phyloP scores from a whole-genome alignment of 2,113 vertebrate species.

The Hippoglossus stenolepis region DNA sequence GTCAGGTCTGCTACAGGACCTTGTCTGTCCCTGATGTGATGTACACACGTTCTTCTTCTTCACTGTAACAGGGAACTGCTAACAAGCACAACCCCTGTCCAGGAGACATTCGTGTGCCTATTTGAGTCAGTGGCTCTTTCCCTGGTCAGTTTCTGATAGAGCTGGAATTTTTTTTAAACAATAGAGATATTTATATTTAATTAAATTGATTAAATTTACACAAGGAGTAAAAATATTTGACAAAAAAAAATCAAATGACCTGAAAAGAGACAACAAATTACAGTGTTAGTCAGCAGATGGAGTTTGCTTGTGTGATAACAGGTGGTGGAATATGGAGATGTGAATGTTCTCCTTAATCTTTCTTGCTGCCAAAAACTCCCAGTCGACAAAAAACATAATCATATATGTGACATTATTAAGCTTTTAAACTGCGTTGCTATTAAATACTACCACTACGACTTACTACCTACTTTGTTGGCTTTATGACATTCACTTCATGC shows the following conservation, averaged over 20 bases:
- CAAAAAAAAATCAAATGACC: not conserved
- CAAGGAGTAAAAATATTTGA: not conserved
- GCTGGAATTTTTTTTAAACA: not conserved
- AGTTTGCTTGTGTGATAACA: not conserved
- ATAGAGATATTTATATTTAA: too few relatives aligned
- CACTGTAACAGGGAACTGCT: conserved; percentile 10
- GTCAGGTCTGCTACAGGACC: conserved; percentile 31
- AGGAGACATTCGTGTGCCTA: too few relatives aligned
- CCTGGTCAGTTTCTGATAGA: not conserved
- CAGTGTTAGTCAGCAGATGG: not conserved
- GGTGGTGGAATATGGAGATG: not conserved
- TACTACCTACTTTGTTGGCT: not conserved
- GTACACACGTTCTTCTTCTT: conserved; percentile 23
- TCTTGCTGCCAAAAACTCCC: not conserved
- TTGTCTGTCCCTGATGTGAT: conserved; percentile 30
- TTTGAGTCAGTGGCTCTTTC: not conserved
- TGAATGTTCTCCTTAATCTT: not conserved
- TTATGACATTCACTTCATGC: too few relatives aligned
- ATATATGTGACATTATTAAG: not conserved
- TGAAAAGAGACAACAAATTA: not conserved
- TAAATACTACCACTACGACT: too few relatives aligned
- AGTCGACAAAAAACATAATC: not conserved
- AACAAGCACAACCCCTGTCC: conserved; percentile 34
- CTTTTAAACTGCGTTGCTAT: not conserved
- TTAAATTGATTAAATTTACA: too few relatives aligned